phyloP scores from a whole-genome alignment of 2,888 invertebrate species.

The Globia sparganii region DNA sequence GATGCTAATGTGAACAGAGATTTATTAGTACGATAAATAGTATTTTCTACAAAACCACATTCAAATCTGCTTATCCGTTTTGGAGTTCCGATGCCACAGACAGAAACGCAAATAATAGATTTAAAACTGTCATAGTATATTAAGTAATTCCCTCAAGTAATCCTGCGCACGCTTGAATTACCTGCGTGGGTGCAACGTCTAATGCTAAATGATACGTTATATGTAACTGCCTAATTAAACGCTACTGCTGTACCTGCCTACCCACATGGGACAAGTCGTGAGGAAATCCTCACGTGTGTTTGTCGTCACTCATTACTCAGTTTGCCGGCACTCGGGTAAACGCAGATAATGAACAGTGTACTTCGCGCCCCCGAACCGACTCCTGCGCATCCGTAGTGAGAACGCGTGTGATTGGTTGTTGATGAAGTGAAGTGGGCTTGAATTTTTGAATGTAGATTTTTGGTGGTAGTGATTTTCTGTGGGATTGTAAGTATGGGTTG shows the following conservation, averaged over 20 bases:
- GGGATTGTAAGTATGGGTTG: conserved; percentile 38
- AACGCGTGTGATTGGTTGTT: conserved; percentile 52
- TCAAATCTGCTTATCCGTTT: background rate
- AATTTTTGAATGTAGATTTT: conserved; percentile 12
- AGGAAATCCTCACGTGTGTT: conserved; percentile 58
- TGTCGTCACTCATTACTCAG: conserved; percentile 61
- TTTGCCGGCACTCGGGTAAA: conserved; percentile 66
- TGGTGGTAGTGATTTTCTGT: conserved; percentile 10
- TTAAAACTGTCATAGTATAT: background rate
- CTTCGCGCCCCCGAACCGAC: conserved; percentile 65
- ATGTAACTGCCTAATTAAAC: conserved; percentile 42
- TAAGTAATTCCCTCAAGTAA: background rate
- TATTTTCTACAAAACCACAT: background rate
- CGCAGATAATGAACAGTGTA: conserved; percentile 73
- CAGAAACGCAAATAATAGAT: background rate
- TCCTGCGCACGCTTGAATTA: conserved; percentile 3
- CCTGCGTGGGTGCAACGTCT: conserved; percentile 40
- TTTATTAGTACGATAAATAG: background rate
- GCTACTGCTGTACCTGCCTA: conserved; percentile 7
- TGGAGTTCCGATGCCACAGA: background rate
- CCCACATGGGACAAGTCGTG: conserved; percentile 42
- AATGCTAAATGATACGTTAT: conserved; percentile 34
- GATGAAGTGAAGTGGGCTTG: conserved; percentile 32
- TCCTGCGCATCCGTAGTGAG: conserved; percentile 61
- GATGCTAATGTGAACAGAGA: background rate